A percentile compares a stretch with the other conserved stretches of the same genome.
phyloP scores from a whole-genome alignment of 2,113 vertebrate species.

The Herpailurus yagouaroundi region DNA sequence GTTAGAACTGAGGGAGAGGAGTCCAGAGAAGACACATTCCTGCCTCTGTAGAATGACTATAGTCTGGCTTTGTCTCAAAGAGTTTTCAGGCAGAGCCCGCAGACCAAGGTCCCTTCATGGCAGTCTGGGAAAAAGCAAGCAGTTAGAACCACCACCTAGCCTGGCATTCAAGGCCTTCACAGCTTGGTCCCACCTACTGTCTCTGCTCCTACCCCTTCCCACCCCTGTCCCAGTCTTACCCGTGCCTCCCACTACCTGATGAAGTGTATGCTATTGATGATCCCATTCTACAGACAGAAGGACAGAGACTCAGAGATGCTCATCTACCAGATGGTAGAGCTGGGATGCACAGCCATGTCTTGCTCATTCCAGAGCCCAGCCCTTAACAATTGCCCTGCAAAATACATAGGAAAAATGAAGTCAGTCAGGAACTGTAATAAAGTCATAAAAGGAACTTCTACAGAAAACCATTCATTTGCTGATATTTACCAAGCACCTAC shows the following conservation, averaged over 20 bases:
- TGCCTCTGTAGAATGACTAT: background rate
- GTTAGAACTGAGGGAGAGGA: conserved; percentile 49
- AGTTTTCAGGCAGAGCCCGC: conserved; percentile 29
- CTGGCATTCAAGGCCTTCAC: background rate
- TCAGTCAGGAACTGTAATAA: background rate
- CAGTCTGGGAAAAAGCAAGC: background rate
- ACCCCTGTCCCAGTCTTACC: background rate
- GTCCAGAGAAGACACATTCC: background rate
- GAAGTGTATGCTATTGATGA: background rate
- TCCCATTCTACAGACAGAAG: background rate
- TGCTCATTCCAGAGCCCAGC: background rate
- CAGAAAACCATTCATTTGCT: background rate
- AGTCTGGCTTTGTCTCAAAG: conserved; percentile 38
- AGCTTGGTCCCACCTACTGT: background rate
- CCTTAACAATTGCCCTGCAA: background rate
- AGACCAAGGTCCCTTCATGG: background rate
- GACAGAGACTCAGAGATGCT: background rate
- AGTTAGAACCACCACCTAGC: background rate
- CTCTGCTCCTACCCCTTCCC: background rate
- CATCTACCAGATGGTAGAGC: background rate
- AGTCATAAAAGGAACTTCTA: background rate
- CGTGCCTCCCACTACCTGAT: background rate
- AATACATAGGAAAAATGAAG: background rate
- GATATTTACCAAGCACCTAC: background rate
- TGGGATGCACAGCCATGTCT: background rate